A percentile compares a stretch with the other conserved stretches of the same genome.
phyloP scores from a whole-genome alignment of 2,888 invertebrate species.

The Pseudococcus viburni region DNA sequence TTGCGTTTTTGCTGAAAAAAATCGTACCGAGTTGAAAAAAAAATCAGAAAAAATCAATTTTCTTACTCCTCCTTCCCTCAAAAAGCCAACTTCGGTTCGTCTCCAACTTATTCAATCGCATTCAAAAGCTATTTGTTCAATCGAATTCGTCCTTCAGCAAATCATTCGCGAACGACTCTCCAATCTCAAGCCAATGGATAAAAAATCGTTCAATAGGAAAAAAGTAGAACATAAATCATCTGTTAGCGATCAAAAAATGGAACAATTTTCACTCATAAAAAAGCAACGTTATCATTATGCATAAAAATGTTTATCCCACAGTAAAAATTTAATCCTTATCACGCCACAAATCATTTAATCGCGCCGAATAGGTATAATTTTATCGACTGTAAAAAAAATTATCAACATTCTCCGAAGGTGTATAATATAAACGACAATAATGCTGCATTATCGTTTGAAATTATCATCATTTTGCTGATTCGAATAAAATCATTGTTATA shows the following conservation, averaged over 20 bases:
- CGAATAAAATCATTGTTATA: background rate
- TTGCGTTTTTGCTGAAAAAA: too few species aligned
- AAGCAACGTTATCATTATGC: background rate
- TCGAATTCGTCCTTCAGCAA: background rate
- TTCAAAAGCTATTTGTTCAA: background rate
- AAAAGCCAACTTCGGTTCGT: too few species aligned
- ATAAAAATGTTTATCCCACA: background rate
- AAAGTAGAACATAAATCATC: too few species aligned
- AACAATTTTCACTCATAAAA: background rate
- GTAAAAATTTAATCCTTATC: background rate
- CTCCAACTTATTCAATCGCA: background rate
- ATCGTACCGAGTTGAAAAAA: too few species aligned
- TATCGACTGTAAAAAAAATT: background rate
- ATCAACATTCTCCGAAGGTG: background rate
- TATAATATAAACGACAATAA: too few species aligned
- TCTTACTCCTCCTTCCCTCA: too few species aligned
- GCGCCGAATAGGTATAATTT: background rate
- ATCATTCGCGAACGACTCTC: background rate
- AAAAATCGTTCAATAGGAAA: background rate
- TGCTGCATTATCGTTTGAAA: background rate
- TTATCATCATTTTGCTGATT: background rate
- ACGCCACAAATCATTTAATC: background rate
- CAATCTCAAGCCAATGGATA: background rate
- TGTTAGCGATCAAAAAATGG: too few species aligned
- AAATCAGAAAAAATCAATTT: too few species aligned